phyloP scores from a whole-genome alignment of 2,113 vertebrate genomes.

The Vulpes ferrilata region DNA sequence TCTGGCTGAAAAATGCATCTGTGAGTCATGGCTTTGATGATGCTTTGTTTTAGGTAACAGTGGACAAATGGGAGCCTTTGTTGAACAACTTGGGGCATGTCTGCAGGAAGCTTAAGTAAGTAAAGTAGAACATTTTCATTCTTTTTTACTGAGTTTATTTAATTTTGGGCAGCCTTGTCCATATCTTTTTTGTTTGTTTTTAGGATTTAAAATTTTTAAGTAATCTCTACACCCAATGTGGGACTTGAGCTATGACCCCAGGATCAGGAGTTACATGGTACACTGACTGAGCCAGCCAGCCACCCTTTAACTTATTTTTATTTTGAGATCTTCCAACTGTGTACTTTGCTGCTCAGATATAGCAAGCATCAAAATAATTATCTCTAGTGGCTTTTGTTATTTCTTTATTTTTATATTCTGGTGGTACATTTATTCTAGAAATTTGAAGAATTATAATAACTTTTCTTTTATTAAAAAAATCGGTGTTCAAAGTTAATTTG shows the following conservation, averaged over 20 bases:
- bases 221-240: neutral
- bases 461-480: neutral
- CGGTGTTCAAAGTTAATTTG: constrained; percentile 28
- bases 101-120: constrained; percentile 99
- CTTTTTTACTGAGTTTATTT: constrained; percentile 4
- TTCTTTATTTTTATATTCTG: neutral
- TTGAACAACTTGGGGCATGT: constrained; percentile 98
- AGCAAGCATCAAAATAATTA: neutral
- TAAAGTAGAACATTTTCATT: constrained; percentile 17
- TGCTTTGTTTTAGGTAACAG: constrained; percentile 94
- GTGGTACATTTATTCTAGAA: constrained; percentile 53
- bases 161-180: constrained; percentile 29
- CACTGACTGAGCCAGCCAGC: neutral
- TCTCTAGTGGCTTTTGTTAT: neutral
- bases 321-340: neutral
- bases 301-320: neutral
- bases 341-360: neutral
- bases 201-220: neutral
- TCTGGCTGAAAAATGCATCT: rapidly evolving
- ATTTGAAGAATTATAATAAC: neutral
- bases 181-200: neutral
- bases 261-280: neutral
- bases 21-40: neutral
- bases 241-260: neutral
- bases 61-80: constrained; percentile 99